phyloP scores from a whole-genome alignment of 1,140 invertebrate genomes.

The Chironomus tepperi region DNA sequence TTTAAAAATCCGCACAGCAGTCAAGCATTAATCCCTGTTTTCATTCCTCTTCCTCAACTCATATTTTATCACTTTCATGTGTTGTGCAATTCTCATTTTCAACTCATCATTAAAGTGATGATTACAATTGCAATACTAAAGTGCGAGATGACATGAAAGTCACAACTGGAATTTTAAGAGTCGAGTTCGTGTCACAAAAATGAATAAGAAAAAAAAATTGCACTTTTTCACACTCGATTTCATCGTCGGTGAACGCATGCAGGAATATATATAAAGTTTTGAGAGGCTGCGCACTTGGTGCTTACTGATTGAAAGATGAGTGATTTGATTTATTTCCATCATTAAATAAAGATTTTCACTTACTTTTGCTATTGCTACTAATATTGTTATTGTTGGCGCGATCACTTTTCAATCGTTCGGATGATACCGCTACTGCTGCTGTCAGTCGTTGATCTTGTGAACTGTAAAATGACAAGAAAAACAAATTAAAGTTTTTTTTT shows the following conservation, averaged over 20 bases:
- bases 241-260: neutral
- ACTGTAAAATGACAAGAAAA: neutral
- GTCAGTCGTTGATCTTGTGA: conserved; percentile 3
- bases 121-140: conserved; percentile 3
- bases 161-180: conserved; percentile 20
- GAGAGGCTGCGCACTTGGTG: neutral
- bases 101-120: neutral
- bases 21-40: too few species aligned
- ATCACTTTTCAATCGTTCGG: conserved; percentile 19
- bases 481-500: too few species aligned
- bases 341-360: conserved; percentile 5
- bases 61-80: neutral
- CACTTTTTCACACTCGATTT: neutral
- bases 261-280: neutral
- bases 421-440: neutral
- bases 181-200: neutral
- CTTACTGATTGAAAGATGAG: neutral
- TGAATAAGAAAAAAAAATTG: neutral
- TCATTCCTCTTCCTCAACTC: too few species aligned
- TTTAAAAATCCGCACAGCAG: too few species aligned
- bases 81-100: neutral
- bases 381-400: conserved; percentile 6
- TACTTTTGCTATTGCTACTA: conserved; percentile 7
- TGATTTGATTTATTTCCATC: conserved; percentile 18
- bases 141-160: neutral